phyloP scores from a whole-genome alignment of 2,113 vertebrate genomes.

The Psephotus haematonotus region DNA sequence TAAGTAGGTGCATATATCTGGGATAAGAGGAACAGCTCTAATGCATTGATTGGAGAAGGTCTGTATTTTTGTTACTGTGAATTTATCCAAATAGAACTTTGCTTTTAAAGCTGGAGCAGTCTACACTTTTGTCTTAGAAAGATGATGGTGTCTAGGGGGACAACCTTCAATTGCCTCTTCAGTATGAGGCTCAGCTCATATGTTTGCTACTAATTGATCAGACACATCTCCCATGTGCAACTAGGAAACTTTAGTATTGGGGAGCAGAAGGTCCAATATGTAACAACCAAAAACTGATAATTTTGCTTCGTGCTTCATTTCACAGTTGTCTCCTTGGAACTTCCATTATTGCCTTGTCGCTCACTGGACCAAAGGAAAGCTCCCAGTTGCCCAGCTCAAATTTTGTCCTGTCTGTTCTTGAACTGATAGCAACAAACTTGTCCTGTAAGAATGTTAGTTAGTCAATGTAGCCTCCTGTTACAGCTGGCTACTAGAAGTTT shows the following conservation, averaged over 20 bases:
- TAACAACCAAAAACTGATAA: neutral
- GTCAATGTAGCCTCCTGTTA: neutral
- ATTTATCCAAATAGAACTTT: neutral
- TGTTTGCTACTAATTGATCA: neutral
- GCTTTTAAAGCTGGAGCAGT: neutral
- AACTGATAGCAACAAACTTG: neutral
- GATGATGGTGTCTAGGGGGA: neutral
- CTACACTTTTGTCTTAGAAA: neutral
- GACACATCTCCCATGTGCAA: rapidly evolving
- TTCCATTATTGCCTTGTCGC: neutral
- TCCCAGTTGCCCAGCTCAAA: neutral
- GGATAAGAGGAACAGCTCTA: neutral
- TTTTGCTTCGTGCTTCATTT: neutral
- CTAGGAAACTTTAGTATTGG: neutral
- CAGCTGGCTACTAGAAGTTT: neutral
- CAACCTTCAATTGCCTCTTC: neutral
- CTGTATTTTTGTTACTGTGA: conserved; percentile 6
- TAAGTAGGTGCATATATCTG: neutral
- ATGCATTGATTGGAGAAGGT: neutral
- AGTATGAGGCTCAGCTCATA: neutral
- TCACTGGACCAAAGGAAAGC: neutral
- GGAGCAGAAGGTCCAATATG: neutral
- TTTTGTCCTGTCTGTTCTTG: neutral
- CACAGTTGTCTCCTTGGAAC: neutral
- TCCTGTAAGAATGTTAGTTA: neutral